Conservation (phyloP, 1,140 invertebrate species). For the Macrostomum lignano region DNA sequence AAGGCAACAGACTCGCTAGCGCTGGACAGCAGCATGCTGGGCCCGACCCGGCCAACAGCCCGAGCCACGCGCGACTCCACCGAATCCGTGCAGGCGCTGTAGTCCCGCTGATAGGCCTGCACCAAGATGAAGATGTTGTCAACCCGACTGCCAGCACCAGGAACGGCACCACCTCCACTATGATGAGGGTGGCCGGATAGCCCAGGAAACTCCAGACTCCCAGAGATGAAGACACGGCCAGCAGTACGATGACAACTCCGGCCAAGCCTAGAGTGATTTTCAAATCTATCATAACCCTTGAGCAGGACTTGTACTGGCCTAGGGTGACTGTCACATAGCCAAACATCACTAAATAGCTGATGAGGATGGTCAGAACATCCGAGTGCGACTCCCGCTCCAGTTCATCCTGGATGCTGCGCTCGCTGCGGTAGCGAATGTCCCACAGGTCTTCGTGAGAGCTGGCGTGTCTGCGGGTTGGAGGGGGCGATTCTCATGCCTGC, state of each 20-base stretch:
- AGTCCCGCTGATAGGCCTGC: conserved; percentile 32
- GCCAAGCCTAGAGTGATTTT: conserved; percentile 50
- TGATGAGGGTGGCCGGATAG: conserved; percentile 49
- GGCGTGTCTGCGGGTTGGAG: too few relatives aligned
- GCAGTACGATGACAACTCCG: conserved; percentile 51
- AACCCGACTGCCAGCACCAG: conserved; percentile 65
- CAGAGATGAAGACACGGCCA: conserved; percentile 48
- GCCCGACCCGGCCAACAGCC: conserved; percentile 47
- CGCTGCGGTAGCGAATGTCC: too few relatives aligned
- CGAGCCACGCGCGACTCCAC: conserved; percentile 56
- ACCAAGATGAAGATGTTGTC: conserved; percentile 83
- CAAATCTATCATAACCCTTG: conserved; percentile 40
- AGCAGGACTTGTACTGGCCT: conserved; percentile 46
- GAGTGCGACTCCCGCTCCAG: conserved; percentile 57
- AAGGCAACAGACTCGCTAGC: conserved; percentile 57
- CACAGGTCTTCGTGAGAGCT: too few relatives aligned
- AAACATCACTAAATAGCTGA: conserved; percentile 92
- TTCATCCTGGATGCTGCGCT: conserved; percentile 77
- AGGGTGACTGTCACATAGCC: conserved; percentile 70
- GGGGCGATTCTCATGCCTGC: too few relatives aligned
- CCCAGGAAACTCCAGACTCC: conserved; percentile 52
- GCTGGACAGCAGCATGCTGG: conserved; percentile 57
- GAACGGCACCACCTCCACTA: conserved; percentile 75
- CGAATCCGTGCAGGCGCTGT: too few relatives aligned
- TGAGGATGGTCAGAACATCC: conserved; percentile 60